Evolutionary conservation across 2,888 invertebrate species (phyloP), one percentile per base, ranked within the genome.

Genomic region (Steinernema hermaphroditum): DNA sequence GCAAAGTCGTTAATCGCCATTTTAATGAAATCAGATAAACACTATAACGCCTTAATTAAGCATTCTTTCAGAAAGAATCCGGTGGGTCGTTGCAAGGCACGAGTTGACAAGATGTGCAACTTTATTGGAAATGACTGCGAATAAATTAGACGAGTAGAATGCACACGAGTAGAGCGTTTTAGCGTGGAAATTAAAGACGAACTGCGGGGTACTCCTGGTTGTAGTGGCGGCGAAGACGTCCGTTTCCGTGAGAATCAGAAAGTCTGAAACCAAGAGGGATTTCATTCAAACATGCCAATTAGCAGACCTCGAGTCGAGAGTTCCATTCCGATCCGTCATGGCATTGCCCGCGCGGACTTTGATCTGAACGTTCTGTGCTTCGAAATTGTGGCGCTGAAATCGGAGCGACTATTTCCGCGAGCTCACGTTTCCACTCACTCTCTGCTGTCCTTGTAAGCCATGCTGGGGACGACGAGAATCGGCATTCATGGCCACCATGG

Each of bases 11-110:
- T 32, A 32, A 62, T 24, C 32, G 16, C 1, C 8, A 62, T 62
- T 32, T 62, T 62, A 62, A 62, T 62, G 62, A 62, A 62, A 54
- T 14, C 16, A 50, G 24, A 50, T 50, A 50, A 62, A 32, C 8
- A 46, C 16, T 19, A 41, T 19, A 46, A 46, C 34, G 62, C 16
- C 27, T 62, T 62, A 62, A 62, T 62, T 62, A 62, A 62, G 2
- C 29, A 16, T n/a, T n/a, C n/a, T n/a, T n/a, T n/a, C n/a, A n/a
- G n/a, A n/a, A n/a, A n/a, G n/a, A n/a, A n/a, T n/a, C 37, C 37
- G 37, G 37, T 4, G 12, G 12, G 37, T 37, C 37, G 37, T 12
- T 37, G 37, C 37, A 37, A n/a, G n/a, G n/a, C n/a, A n/a, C n/a
- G n/a, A n/a, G n/a, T n/a, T n/a, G 37, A 37, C 4, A 37, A 37